Evolutionary conservation across 2,113 vertebrate genomes (phyloP).

Genomic region (Cardinalis cardinalis): DNA sequence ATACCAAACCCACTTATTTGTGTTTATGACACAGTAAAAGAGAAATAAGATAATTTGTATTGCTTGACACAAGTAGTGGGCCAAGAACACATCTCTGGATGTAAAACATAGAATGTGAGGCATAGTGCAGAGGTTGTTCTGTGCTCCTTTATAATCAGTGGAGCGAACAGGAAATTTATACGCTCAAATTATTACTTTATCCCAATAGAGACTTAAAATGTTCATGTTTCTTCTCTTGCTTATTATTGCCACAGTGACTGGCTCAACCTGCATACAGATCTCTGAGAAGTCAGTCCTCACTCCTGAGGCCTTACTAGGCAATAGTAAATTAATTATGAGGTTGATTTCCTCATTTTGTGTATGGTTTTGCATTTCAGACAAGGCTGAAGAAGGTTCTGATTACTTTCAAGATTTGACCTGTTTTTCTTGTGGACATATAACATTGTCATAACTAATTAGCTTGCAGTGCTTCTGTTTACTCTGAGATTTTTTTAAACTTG

Average conservation of each 20-base stretch:
- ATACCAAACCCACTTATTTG: neutral
- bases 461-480: neutral
- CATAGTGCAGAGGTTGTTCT: neutral
- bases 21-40: neutral
- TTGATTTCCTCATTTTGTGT: neutral
- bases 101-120: neutral
- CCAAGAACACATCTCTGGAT: neutral
- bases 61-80: neutral
- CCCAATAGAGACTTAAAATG: neutral
- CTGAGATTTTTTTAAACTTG: neutral
- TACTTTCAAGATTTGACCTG: neutral
- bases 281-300: neutral
- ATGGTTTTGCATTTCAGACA: neutral
- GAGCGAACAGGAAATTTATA: neutral
- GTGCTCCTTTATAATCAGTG: neutral
- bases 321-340: neutral
- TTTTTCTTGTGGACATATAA: neutral
- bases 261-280: neutral
- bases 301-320: neutral
- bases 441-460: slow-evolving; percentile 2
- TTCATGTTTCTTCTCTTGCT: neutral
- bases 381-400: neutral
- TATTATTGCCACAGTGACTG: neutral
- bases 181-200: neutral
- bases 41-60: neutral